phyloP scores from a whole-genome alignment of 2,113 vertebrate genomes.

The Syngnathus floridae region DNA sequence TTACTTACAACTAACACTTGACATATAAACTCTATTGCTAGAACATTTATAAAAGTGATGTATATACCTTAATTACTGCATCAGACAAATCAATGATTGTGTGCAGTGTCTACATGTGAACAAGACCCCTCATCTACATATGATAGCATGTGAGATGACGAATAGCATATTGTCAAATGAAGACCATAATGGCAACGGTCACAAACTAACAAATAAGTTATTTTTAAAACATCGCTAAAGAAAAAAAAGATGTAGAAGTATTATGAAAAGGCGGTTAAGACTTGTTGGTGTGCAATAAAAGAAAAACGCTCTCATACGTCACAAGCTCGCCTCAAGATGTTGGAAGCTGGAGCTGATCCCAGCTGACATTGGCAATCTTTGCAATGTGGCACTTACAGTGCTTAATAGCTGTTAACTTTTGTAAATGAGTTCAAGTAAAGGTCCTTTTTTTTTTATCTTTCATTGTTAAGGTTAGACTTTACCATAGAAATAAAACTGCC shows the following conservation, averaged over 20 bases:
- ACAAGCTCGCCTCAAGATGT: not conserved
- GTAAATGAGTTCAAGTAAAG: conserved; percentile 1
- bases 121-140: not conserved
- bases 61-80: too few relatives aligned
- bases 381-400: not conserved
- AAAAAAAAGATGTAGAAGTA: not conserved
- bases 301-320: not conserved
- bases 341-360: conserved; percentile 1
- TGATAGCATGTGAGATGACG: too few relatives aligned
- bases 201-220: not conserved
- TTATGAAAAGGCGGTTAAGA: not conserved
- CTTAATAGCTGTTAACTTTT: not conserved
- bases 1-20: too few relatives aligned
- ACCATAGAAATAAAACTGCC: not conserved
- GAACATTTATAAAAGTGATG: too few relatives aligned
- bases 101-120: too few relatives aligned
- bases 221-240: not conserved
- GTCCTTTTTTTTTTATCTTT: not conserved
- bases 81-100: too few relatives aligned
- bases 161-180: not conserved
- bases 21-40: too few relatives aligned
- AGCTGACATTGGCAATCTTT: conserved; percentile 3
- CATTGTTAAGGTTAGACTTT: not conserved
- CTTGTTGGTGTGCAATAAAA: conserved; percentile 3
- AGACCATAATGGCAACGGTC: not conserved